Conservation (phyloP, 2,113 vertebrate genomes). For the Corydoras maculifer region DNA sequence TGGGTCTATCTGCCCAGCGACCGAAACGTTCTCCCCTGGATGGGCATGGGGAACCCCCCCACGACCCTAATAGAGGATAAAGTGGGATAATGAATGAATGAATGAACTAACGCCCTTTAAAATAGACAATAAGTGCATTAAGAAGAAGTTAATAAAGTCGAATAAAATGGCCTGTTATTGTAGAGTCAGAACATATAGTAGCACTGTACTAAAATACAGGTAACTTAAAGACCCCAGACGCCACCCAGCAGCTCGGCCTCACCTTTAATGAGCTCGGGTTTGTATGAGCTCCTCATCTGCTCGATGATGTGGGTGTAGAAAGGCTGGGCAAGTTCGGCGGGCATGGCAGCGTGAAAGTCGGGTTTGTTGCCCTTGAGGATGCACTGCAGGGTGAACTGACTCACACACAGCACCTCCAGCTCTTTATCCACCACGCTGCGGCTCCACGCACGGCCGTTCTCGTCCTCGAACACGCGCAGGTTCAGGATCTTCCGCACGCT, state of each 20-base stretch:
- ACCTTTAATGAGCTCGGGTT: conserved; percentile 89
- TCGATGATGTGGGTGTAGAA: conserved; percentile 88
- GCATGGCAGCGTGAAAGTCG: conserved; percentile 91
- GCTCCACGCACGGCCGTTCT: conserved; percentile 83
- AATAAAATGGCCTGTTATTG: no score
- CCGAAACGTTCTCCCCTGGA: no score
- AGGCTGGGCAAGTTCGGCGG: conserved; percentile 77
- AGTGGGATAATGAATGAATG: no score
- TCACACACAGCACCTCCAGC: conserved; percentile 87
- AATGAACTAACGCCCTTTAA: no score
- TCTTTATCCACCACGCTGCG: conserved; percentile 88
- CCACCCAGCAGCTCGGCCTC: conserved; percentile 23
- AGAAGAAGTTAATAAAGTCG: no score
- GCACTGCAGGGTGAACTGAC: conserved; percentile 94
- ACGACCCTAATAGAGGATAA: no score
- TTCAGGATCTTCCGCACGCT: conserved; percentile 95
- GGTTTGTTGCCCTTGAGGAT: conserved; percentile 94
- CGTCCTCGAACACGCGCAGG: conserved; percentile 88
- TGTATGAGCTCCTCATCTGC: conserved; percentile 79
- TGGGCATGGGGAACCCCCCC: no score
- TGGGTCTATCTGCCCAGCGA: no score
- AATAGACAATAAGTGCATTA: no score
- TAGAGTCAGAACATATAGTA: no score
- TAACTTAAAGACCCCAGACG: neutral
- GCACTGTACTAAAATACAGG: neutral